Evolutionary conservation across 2,797 vertebrate species (phyloP).

Genomic region (Neoniphon sammara): DNA sequence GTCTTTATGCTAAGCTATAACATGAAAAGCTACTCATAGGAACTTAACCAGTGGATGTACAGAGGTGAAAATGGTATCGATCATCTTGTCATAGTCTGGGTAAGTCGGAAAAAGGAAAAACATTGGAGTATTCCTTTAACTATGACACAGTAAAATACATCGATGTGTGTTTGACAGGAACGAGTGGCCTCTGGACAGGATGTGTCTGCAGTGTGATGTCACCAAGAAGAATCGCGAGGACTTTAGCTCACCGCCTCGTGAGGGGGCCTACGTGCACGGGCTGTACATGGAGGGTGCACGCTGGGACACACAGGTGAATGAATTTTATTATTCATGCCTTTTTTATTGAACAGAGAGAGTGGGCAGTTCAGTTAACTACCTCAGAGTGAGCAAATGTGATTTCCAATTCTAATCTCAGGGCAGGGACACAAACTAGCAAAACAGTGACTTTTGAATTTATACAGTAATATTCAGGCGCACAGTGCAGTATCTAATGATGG

Average conservation of each 20-base stretch:
- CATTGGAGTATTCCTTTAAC: too few species aligned
- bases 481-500: not conserved
- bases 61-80: too few species aligned
- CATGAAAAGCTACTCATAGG: too few species aligned
- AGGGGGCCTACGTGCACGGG: conserved; percentile 91
- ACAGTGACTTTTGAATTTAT: too few species aligned
- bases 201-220: conserved; percentile 92
- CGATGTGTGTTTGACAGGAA: conserved; percentile 75
- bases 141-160: not conserved
- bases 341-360: not conserved
- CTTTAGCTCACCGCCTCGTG: conserved; percentile 87
- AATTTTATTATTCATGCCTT: not conserved
- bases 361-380: not conserved
- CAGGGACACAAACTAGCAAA: not conserved
- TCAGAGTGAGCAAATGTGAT: not conserved
- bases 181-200: conserved; percentile 93
- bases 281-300: conserved; percentile 95
- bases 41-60: too few species aligned
- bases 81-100: too few species aligned
- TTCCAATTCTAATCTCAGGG: conserved; percentile 10
- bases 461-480: not conserved
- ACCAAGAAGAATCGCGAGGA: conserved; percentile 93
- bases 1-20: too few species aligned
- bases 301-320: conserved; percentile 88
- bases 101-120: too few species aligned